Percentiles rank a stretch among this genome's conserved stretches.
Evolutionary conservation across 2,113 vertebrate species (phyloP).

Genomic region (Macquaria ambigua): DNA sequence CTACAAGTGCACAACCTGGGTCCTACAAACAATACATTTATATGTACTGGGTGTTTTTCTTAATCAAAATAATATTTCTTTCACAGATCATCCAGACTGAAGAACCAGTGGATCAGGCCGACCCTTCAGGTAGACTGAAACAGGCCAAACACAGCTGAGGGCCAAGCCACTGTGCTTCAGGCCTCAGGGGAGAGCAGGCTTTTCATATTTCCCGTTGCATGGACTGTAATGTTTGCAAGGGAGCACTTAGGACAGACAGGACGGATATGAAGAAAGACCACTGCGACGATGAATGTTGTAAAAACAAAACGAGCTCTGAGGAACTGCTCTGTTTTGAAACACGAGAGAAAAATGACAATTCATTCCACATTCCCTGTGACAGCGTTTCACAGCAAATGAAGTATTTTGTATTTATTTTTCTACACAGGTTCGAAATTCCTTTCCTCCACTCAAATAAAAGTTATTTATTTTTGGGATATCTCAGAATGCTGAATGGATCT

Average conservation of each 20-base stretch:
- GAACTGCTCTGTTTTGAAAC: slow-evolving; percentile 68
- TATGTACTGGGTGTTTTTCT: background rate
- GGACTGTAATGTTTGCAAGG: slow-evolving; percentile 78
- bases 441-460: slow-evolving; percentile 84
- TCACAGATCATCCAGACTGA: slow-evolving; percentile 62
- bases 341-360: slow-evolving; percentile 54
- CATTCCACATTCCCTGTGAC: slow-evolving; percentile 74
- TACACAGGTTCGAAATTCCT: slow-evolving; percentile 73
- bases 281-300: slow-evolving; percentile 94
- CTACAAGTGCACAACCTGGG: background rate
- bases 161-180: slow-evolving; percentile 42
- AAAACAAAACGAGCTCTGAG: slow-evolving; percentile 70
- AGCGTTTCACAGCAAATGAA: slow-evolving; percentile 70
- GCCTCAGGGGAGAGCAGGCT: slow-evolving; percentile 65
- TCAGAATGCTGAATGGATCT: slow-evolving; percentile 93
- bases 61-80: slow-evolving; percentile 25
- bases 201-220: slow-evolving; percentile 64
- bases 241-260: slow-evolving; percentile 89
- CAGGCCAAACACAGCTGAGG: slow-evolving; percentile 40
- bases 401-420: slow-evolving; percentile 84
- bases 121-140: slow-evolving; percentile 37
- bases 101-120: slow-evolving; percentile 45
- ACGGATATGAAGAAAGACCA: slow-evolving; percentile 76
- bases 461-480: slow-evolving; percentile 98
- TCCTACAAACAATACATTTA: background rate